Evolutionary conservation across 2,888 invertebrate species (phyloP).

Genomic region (Piscicola geometra): DNA sequence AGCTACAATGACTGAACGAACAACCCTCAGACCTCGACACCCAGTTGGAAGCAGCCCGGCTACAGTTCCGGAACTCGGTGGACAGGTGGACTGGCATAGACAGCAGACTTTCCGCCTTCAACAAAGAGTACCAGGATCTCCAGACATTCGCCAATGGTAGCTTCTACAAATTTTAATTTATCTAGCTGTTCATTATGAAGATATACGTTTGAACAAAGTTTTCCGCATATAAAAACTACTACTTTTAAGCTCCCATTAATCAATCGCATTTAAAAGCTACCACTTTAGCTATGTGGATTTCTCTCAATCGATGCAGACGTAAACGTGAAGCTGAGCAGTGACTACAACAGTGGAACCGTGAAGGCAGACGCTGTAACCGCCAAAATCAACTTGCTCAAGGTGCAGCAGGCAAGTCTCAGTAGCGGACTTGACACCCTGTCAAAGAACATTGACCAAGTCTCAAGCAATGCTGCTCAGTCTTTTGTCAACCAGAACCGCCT

Average conservation of each 20-base stretch:
- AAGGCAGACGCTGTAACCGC: background rate
- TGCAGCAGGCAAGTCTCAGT: background rate
- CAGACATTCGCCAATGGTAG: background rate
- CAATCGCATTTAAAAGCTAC: background rate
- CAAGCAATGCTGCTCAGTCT: background rate
- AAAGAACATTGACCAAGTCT: background rate
- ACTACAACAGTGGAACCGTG: background rate
- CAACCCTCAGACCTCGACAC: background rate
- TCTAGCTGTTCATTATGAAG: too few species aligned
- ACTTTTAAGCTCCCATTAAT: too few species aligned
- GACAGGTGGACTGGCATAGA: conserved; percentile 7
- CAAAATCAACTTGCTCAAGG: background rate
- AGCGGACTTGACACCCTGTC: background rate
- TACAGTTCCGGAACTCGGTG: background rate
- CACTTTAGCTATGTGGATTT: background rate
- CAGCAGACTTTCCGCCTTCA: background rate
- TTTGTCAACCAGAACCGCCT: background rate
- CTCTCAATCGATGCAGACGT: background rate
- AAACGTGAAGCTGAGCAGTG: background rate
- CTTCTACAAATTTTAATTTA: background rate
- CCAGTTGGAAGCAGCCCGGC: background rate
- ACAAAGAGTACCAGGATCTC: background rate
- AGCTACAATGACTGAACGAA: too few species aligned
- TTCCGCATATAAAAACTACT: too few species aligned
- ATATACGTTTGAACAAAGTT: too few species aligned